Evolutionary conservation across 30 jellyfish, hydroid and myxozoan species (phyloP).

Genomic region (Aurelia sp.): DNA sequence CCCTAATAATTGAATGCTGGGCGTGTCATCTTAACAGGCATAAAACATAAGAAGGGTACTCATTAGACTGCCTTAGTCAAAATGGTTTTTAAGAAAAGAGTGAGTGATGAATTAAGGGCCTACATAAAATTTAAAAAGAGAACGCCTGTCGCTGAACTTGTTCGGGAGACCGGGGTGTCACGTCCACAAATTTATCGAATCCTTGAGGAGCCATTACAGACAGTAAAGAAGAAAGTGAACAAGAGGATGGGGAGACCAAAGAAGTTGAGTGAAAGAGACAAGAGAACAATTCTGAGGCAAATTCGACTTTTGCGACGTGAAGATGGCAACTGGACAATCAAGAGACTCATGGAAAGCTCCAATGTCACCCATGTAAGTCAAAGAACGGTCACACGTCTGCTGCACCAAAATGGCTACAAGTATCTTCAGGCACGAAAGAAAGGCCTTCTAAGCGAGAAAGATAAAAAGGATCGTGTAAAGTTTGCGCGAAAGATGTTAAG

Average conservation of each 20-base stretch:
- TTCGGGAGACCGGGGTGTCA: slow-evolving; percentile 2
- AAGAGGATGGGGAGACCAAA: slow-evolving; percentile 35
- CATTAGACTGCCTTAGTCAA: background rate
- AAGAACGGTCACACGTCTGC: slow-evolving; percentile 29
- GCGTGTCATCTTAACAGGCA: too few species aligned
- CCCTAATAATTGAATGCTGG: too few species aligned
- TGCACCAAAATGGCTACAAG: slow-evolving; percentile 46
- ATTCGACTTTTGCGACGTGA: background rate
- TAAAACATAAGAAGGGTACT: too few species aligned
- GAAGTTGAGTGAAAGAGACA: slow-evolving; percentile 20
- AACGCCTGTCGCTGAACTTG: background rate
- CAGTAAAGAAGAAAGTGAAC: background rate
- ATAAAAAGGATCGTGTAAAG: slow-evolving; percentile 16
- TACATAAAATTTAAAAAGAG: background rate
- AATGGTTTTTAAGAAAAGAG: background rate
- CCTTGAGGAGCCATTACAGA: background rate
- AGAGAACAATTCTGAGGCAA: slow-evolving; percentile 18
- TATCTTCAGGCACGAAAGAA: slow-evolving; percentile 53
- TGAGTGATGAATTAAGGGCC: slow-evolving; percentile 6
- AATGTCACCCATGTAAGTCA: slow-evolving; percentile 4
- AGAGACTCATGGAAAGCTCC: slow-evolving; percentile 38
- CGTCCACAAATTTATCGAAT: slow-evolving; percentile 5
- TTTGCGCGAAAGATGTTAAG: slow-evolving; percentile 23
- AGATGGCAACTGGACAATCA: slow-evolving; percentile 34
- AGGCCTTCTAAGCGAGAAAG: slow-evolving; percentile 53